Evolutionary conservation across 2,888 invertebrate species (phyloP), one percentile per base, ranked within the genome.

Genomic region (Cataglyphis rosenhaueri): DNA sequence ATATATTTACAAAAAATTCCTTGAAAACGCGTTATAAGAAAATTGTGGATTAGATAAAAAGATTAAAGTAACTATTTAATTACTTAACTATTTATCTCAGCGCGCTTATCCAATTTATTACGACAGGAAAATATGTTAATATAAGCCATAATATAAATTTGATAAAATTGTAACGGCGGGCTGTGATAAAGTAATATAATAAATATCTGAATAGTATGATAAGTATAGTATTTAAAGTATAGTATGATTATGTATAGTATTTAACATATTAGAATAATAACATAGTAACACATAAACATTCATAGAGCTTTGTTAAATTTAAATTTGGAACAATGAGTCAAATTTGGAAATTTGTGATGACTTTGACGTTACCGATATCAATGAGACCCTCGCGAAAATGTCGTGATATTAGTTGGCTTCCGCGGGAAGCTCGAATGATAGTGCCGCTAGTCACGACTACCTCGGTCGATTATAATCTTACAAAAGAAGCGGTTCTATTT

Each of bases 371-470:
- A 79, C 0, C 18, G 44, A 35, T 71, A 59, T 21, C 32, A 44
- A 32, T 21, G 41, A 92, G 92, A 91, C 92, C 92, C 92, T 91
- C 92, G 52, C n/a, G 92, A 92, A 92, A 93, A 93, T 91, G 85
- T 85, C 87, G 89, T 92, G 90, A 92, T 92, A 91, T 92, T 92
- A 84, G 87, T 84, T 85, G 82, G 85, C 85, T 83, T 85, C 84
- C 88, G 89, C 90, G 90, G 91, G 90, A 89, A 90, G 89, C 89
- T 88, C 73, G 89, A 88, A 88, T 87, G 89, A 91, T 91, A 91
- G 89, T 91, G 88, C 89, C 85, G 82, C 73, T 84, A 91, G 92
- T 92, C 92, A 92, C 92, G 92, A 92, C 83, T 71, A 48, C 64
- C 81, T 84, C 78, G 62, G 65, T 81, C 79, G 85, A 89, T 89